phyloP scores from a whole-genome alignment of 2,797 vertebrate genomes.

The Sebastes dallii region DNA sequence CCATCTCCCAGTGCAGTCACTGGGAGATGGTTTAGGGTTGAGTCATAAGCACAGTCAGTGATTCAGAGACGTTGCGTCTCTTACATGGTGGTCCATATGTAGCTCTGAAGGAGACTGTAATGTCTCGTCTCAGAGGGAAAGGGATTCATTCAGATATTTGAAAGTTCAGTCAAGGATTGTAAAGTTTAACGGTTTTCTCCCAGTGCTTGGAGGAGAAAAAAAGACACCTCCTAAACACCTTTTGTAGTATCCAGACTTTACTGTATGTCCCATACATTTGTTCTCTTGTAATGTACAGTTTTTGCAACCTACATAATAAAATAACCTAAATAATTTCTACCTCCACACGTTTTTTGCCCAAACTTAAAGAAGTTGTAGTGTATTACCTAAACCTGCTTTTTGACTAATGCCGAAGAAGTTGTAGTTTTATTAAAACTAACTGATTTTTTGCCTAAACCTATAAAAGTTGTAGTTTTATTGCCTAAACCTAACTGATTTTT shows the following conservation, averaged over 20 bases:
- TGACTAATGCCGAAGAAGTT: no score
- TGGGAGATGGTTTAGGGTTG: slow-evolving; percentile 15
- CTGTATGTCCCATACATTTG: not conserved
- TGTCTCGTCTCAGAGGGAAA: not conserved
- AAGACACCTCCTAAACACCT: not conserved
- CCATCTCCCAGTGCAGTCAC: not conserved
- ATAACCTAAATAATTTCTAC: not conserved
- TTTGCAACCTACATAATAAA: not conserved
- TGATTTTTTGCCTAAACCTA: no score
- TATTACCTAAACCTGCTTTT: no score
- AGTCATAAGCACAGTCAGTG: slow-evolving; percentile 33
- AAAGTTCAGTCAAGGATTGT: not conserved
- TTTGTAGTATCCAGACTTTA: not conserved
- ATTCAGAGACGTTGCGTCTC: slow-evolving; percentile 26
- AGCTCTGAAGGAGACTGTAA: not conserved
- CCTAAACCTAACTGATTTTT: no score
- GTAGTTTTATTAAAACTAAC: no score
- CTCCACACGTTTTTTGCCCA: not conserved
- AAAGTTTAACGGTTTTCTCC: not conserved
- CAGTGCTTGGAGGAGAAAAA: not conserved
- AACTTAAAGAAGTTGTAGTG: no score
- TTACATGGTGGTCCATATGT: slow-evolving; percentile 42
- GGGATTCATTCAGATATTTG: not conserved
- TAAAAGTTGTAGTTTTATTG: no score
- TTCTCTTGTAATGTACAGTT: not conserved